Percentiles rank a stretch among this genome's conserved stretches.
Evolutionary conservation across 1,140 invertebrate genomes (phyloP).

Genomic region (Trichonephila clavipes): DNA sequence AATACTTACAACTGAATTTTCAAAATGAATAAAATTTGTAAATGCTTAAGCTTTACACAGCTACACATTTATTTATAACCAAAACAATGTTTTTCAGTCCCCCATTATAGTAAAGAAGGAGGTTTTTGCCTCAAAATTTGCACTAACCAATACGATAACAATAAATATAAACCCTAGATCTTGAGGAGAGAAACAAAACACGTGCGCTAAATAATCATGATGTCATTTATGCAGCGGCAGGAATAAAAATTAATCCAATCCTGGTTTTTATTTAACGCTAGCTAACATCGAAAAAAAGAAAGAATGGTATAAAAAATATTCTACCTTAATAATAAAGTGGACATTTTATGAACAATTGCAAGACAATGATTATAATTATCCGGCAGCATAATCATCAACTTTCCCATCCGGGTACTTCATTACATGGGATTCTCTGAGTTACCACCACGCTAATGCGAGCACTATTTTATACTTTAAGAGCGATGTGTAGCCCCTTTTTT

Average conservation of each 20-base stretch:
- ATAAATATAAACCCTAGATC: not conserved
- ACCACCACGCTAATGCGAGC: slow-evolving; percentile 41
- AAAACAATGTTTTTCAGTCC: too few species aligned
- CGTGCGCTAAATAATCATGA: not conserved
- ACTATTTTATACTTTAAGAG: slow-evolving; percentile 58
- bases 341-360: slow-evolving; percentile 65
- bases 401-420: slow-evolving; percentile 63
- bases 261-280: slow-evolving; percentile 49
- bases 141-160: not conserved
- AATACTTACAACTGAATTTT: too few species aligned
- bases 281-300: not conserved
- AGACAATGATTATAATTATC: slow-evolving; percentile 74
- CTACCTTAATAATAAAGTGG: slow-evolving; percentile 65
- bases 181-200: not conserved
- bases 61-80: too few species aligned
- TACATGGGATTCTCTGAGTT: not conserved
- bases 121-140: not conserved
- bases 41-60: too few species aligned
- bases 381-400: slow-evolving; percentile 58
- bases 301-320: slow-evolving; percentile 17
- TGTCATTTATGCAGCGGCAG: not conserved
- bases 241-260: not conserved
- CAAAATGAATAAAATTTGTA: too few species aligned
- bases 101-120: too few species aligned
- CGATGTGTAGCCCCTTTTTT: slow-evolving; percentile 20